A percentile compares a stretch with the other conserved stretches of the same genome.
These are phyloP conservation scores for Brachionus paranguensis DNA, from an alignment of 1,140 invertebrate genomes.

Conservation along the genomic window DNA sequence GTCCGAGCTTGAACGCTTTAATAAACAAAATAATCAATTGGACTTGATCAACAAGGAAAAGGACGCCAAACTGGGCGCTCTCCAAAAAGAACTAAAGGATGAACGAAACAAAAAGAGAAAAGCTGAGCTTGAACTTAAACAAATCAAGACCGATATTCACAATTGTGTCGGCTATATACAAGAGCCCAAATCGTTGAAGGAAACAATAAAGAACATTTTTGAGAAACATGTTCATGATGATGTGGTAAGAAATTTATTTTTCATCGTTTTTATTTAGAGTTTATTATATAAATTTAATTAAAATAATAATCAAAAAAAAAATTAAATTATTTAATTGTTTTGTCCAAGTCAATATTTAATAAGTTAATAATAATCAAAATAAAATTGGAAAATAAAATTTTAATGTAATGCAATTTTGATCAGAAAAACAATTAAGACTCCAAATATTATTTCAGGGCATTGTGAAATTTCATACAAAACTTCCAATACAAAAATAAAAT, in stretches of 20 bases:
- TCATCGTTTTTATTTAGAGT: not conserved
- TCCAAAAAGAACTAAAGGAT: constrained; percentile 64
- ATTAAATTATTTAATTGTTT: no score
- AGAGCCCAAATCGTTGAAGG: constrained; percentile 69
- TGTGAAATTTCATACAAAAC: no score
- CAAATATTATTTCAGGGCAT: no score
- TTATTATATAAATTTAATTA: not conserved
- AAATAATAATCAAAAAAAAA: not conserved
- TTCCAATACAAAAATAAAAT: no score
- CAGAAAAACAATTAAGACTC: no score
- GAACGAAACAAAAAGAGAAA: constrained; percentile 61
- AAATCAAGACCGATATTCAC: constrained; percentile 72
- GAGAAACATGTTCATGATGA: constrained; percentile 65
- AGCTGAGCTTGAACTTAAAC: constrained; percentile 65
- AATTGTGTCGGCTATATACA: constrained; percentile 69
- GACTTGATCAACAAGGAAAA: constrained; percentile 68
- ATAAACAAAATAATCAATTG: constrained; percentile 63
- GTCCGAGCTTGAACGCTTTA: constrained; percentile 66
- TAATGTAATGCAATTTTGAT: no score
- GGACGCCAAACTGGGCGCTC: constrained; percentile 67
- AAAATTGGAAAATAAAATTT: no score
- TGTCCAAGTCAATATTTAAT: no score
- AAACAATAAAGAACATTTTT: constrained; percentile 69
- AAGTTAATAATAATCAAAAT: no score
- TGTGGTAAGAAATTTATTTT: constrained; percentile 48